Percentiles rank a stretch among this genome's conserved stretches.
Conservation (phyloP, 1,140 invertebrate genomes). For the Drosophila parabipectinata region DNA sequence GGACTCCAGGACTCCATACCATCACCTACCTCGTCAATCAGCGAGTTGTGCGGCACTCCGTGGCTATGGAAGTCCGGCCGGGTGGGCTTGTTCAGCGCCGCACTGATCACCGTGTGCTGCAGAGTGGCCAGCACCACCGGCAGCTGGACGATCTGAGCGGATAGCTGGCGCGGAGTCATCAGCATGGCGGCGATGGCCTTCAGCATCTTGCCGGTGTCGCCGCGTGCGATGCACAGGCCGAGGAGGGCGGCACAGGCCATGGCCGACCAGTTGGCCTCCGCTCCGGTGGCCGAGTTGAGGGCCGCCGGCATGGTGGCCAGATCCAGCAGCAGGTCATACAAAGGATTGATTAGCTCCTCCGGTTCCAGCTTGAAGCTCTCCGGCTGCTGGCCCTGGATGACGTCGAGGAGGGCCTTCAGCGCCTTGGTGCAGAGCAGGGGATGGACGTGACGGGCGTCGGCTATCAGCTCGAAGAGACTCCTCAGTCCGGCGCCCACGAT, state of each 20-base stretch:
- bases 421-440: conserved; percentile 94
- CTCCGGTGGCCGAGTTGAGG: conserved; percentile 83
- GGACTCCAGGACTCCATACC: not conserved
- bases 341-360: conserved; percentile 90
- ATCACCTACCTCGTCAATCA: conserved; percentile 88
- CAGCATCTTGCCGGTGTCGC: conserved; percentile 96
- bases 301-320: conserved; percentile 88
- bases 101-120: conserved; percentile 95
- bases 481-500: conserved; percentile 96
- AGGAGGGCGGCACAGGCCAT: conserved; percentile 95
- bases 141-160: conserved; percentile 93
- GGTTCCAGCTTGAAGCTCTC: conserved; percentile 87
- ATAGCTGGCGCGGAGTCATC: conserved; percentile 92
- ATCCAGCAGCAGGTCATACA: conserved; percentile 92
- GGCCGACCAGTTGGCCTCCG: conserved; percentile 90
- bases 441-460: conserved; percentile 92
- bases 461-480: conserved; percentile 95
- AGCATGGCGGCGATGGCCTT: conserved; percentile 93
- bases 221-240: conserved; percentile 95
- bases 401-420: conserved; percentile 93
- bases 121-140: conserved; percentile 93
- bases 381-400: conserved; percentile 90
- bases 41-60: conserved; percentile 92
- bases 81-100: conserved; percentile 92
- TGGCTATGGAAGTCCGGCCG: conserved; percentile 94